Conservation (phyloP, 2,888 invertebrate genomes). For the Lycocerus yunnanus region DNA sequence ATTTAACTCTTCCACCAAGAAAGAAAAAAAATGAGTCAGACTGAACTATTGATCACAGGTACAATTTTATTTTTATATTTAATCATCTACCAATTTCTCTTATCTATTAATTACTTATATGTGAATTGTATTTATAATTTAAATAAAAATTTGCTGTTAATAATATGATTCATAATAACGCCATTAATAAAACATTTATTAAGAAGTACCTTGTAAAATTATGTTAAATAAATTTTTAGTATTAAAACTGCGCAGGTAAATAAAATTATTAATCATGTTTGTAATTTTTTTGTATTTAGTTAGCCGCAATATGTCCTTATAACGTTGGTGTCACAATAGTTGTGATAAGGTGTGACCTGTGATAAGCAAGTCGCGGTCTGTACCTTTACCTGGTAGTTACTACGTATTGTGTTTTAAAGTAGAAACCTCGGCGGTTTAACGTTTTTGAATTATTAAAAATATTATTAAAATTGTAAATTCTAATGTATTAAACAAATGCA, state of each 20-base stretch:
- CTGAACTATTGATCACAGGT: neutral
- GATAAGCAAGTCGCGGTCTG: constrained; percentile 26
- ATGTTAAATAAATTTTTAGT: neutral
- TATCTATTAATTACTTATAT: neutral
- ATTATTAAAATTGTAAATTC: neutral
- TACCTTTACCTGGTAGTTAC: constrained; percentile 30
- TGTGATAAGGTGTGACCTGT: constrained; percentile 33
- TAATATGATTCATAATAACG: neutral
- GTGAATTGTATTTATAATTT: neutral
- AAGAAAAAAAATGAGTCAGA: neutral
- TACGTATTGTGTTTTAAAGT: constrained; percentile 25
- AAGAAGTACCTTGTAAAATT: neutral
- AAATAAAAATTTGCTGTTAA: neutral
- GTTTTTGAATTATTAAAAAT: neutral
- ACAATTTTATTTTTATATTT: neutral
- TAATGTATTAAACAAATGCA: neutral
- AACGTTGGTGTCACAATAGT: constrained; percentile 30
- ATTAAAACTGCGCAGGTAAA: constrained; percentile 20
- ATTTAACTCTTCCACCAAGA: no score
- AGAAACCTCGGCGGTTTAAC: constrained; percentile 6
- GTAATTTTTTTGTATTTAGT: constrained; percentile 17
- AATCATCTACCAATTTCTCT: neutral
- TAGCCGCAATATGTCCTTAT: constrained; percentile 19
- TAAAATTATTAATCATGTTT: constrained; percentile 18
- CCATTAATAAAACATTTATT: neutral